Conservation (phyloP, 2,797 vertebrate species). For the Epinephelus malabaricus region DNA sequence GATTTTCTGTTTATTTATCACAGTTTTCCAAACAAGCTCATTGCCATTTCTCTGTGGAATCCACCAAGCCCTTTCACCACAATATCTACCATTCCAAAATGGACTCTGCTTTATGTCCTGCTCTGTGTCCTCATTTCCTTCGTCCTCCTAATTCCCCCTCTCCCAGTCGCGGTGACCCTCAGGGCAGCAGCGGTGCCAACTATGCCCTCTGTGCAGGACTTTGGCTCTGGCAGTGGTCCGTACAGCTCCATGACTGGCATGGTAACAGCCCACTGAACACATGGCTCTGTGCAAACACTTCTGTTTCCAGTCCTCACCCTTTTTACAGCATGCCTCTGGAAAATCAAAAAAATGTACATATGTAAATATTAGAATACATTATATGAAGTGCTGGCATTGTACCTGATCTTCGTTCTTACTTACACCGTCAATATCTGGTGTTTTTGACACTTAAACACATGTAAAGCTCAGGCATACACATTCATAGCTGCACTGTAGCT, state of each 20-base stretch:
- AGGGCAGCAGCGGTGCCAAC: constrained; percentile 62
- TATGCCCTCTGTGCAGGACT: constrained; percentile 68
- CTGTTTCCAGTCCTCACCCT: constrained; percentile 27
- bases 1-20: constrained; percentile 1
- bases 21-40: constrained; percentile 16
- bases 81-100: background rate
- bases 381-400: background rate
- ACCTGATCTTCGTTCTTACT: background rate
- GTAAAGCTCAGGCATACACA: too few relatives aligned
- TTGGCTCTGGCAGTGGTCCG: constrained; percentile 57
- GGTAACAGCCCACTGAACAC: constrained; percentile 66
- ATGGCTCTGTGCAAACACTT: constrained; percentile 40
- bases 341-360: constrained; percentile 7
- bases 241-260: constrained; percentile 70
- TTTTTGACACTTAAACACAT: background rate
- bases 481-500: background rate
- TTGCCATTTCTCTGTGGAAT: background rate
- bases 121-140: constrained; percentile 30
- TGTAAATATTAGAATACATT: constrained; percentile 12
- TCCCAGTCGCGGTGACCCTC: constrained; percentile 55
- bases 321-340: constrained; percentile 22
- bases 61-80: background rate
- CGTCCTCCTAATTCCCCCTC: constrained; percentile 20
- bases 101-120: constrained; percentile 2
- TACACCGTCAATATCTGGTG: background rate